These are phyloP conservation scores for Panagrolaimus sp. DNA, from an alignment of 1,140 invertebrate genomes.

Conservation along the genomic window DNA sequence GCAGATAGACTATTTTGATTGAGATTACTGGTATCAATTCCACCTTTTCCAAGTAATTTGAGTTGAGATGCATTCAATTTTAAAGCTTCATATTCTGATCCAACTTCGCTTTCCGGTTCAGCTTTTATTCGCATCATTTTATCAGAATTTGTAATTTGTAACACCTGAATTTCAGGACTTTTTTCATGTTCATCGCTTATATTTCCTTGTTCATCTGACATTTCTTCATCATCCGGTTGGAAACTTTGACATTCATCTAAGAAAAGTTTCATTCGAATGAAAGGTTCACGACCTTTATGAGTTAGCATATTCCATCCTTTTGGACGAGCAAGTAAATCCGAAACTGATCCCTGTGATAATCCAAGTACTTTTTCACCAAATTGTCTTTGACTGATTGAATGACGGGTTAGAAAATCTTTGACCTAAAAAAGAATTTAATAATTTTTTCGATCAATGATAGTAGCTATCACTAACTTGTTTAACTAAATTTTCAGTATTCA, in stretches of 20 bases:
- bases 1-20: background rate
- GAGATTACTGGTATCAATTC: background rate
- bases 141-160: background rate
- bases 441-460: background rate
- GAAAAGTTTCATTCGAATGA: slow-evolving; percentile 97
- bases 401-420: slow-evolving; percentile 93
- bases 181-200: background rate
- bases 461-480: slow-evolving; percentile 68
- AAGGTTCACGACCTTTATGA: slow-evolving; percentile 89
- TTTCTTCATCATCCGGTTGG: slow-evolving; percentile 92
- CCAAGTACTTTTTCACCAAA: slow-evolving; percentile 96
- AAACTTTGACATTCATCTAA: slow-evolving; percentile 85
- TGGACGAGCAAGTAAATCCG: slow-evolving; percentile 83
- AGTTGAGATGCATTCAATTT: slow-evolving; percentile 2
- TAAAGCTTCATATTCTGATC: background rate
- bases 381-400: slow-evolving; percentile 93
- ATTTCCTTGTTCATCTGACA: slow-evolving; percentile 66
- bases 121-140: background rate
- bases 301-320: slow-evolving; percentile 97
- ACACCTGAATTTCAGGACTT: slow-evolving; percentile 5
- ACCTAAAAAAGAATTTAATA: slow-evolving; percentile 61
- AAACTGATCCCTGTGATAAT: slow-evolving; percentile 83
- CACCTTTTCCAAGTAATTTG: background rate
- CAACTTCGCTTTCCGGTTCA: slow-evolving; percentile 12
- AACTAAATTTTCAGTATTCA: slow-evolving; percentile 97